These are phyloP conservation scores for Anolis apletophallus DNA, from an alignment of 2,797 vertebrate genomes.

Conservation along the genomic window DNA sequence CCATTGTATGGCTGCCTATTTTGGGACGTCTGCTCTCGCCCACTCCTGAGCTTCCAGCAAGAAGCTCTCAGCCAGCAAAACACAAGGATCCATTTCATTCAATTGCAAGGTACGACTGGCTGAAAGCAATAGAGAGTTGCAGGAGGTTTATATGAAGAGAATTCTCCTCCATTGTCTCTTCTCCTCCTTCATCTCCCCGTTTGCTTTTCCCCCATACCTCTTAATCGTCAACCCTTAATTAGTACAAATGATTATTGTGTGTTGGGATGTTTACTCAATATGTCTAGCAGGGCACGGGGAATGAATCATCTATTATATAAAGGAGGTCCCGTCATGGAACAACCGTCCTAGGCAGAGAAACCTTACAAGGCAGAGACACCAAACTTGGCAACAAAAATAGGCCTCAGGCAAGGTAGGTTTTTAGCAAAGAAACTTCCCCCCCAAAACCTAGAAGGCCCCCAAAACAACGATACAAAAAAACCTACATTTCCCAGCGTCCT, in stretches of 20 bases:
- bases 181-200: not conserved
- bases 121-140: not conserved
- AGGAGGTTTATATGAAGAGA: not conserved
- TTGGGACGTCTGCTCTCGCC: slow-evolving; percentile 21
- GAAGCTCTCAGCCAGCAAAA: slow-evolving; percentile 21
- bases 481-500: too few species aligned
- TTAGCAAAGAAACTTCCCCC: too few species aligned
- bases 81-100: slow-evolving; percentile 3
- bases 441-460: too few species aligned
- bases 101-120: not conserved
- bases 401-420: too few species aligned
- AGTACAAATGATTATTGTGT: not conserved
- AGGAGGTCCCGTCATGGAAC: too few species aligned
- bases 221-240: not conserved
- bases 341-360: too few species aligned
- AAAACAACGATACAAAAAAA: too few species aligned
- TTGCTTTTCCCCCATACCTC: not conserved
- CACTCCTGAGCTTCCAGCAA: slow-evolving; percentile 28
- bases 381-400: too few species aligned
- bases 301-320: too few species aligned
- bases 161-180: too few species aligned
- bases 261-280: not conserved
- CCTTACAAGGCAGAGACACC: too few species aligned
- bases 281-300: not conserved
- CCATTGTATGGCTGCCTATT: not conserved